Percentiles rank a stretch among this genome's conserved stretches.
These are phyloP conservation scores for Nycticryphes semicollaris DNA, from an alignment of 2,113 vertebrate species.

Conservation along the genomic window DNA sequence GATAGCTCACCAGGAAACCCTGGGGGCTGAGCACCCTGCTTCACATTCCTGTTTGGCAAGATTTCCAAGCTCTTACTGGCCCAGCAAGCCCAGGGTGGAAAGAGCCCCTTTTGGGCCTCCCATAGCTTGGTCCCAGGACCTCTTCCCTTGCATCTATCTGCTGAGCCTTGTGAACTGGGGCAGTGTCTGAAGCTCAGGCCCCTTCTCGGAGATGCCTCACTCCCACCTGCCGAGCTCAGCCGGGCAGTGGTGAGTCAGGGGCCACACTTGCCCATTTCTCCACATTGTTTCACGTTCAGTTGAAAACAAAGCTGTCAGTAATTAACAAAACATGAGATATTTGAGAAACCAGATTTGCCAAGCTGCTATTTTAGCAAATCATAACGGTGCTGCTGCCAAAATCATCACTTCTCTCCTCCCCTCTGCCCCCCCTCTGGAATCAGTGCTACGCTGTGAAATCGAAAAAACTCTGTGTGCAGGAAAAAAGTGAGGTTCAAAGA, in stretches of 20 bases:
- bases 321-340: conserved; percentile 74
- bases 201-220: conserved; percentile 24
- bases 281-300: conserved; percentile 72
- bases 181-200: conserved; percentile 28
- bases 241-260: conserved; percentile 60
- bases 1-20: neutral
- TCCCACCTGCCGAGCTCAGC: conserved; percentile 67
- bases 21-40: neutral
- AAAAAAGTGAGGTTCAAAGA: conserved; percentile 68
- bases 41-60: neutral
- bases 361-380: conserved; percentile 75
- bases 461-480: conserved; percentile 36
- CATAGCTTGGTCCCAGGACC: neutral
- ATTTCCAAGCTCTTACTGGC: neutral
- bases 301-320: conserved; percentile 75
- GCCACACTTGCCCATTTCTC: conserved; percentile 60
- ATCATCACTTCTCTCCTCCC: conserved; percentile 52
- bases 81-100: neutral
- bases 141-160: conserved; percentile 8
- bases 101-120: neutral
- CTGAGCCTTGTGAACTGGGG: neutral
- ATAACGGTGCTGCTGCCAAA: conserved; percentile 58
- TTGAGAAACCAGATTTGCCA: conserved; percentile 73
- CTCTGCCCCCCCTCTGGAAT: neutral
- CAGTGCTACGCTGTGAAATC: conserved; percentile 43